phyloP scores from a whole-genome alignment of 2,113 vertebrate species.

The Atrichornis clamosus region DNA sequence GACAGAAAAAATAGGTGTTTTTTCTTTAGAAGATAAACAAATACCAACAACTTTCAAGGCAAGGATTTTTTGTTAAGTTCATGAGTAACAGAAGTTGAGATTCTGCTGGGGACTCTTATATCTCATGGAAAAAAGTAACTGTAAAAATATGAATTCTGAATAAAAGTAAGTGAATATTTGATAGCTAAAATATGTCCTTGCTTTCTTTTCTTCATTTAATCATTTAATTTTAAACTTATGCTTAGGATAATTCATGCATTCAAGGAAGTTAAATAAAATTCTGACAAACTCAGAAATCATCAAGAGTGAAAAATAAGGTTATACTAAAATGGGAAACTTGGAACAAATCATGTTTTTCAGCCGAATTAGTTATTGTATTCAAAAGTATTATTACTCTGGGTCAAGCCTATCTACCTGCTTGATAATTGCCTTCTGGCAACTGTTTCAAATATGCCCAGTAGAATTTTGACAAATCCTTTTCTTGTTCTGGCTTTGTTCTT shows the following conservation, averaged over 20 bases:
- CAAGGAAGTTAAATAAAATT: neutral
- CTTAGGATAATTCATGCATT: neutral
- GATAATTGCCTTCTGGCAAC: neutral
- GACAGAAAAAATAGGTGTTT: neutral
- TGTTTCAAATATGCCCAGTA: neutral
- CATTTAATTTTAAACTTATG: neutral
- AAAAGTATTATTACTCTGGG: neutral
- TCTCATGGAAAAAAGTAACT: neutral
- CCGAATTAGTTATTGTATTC: neutral
- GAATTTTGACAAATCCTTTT: neutral
- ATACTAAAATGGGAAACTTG: neutral
- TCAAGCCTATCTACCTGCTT: neutral
- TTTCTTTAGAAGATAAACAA: neutral
- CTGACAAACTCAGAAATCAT: neutral
- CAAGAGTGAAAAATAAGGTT: neutral
- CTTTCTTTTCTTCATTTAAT: neutral
- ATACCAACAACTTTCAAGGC: neutral
- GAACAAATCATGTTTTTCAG: neutral
- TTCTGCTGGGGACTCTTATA: neutral
- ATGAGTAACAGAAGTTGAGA: neutral
- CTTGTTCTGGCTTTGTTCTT: neutral
- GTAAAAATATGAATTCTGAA: neutral
- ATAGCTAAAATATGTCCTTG: neutral
- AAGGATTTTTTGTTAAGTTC: neutral
- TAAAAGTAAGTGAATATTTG: neutral